Percentiles rank a stretch among this genome's conserved stretches.
phyloP scores from a whole-genome alignment of 1,140 invertebrate species.

The Diorhabda elongata region DNA sequence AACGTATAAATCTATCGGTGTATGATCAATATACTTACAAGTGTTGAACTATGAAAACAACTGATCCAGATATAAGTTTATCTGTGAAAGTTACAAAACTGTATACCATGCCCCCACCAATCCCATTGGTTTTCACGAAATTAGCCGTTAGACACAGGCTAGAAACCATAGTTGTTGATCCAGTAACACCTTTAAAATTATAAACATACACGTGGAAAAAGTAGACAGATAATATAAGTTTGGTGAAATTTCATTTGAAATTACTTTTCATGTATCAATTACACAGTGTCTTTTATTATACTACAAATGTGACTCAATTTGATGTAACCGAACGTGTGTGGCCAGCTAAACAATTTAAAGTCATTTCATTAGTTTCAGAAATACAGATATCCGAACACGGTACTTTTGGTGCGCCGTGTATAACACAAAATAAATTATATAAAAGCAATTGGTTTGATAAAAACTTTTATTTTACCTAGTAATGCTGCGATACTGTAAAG shows the following conservation, averaged over 20 bases:
- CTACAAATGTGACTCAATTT: too few relatives aligned
- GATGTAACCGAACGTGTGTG: too few relatives aligned
- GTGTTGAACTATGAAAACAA: conserved; percentile 80
- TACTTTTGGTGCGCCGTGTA: too few relatives aligned
- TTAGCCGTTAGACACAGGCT: conserved; percentile 89
- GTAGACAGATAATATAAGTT: too few relatives aligned
- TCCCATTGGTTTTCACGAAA: conserved; percentile 81
- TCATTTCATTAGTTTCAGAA: too few relatives aligned
- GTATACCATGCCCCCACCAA: conserved; percentile 88
- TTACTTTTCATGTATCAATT: too few relatives aligned
- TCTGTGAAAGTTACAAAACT: conserved; percentile 92
- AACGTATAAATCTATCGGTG: not conserved
- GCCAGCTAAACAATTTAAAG: too few relatives aligned
- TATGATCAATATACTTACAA: conserved; percentile 52
- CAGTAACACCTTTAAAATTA: conserved; percentile 66
- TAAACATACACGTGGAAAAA: not conserved
- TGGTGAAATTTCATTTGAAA: too few relatives aligned
- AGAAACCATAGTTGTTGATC: conserved; percentile 83
- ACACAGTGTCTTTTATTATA: too few relatives aligned
- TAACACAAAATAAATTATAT: too few relatives aligned
- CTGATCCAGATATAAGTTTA: conserved; percentile 85
- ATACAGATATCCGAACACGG: too few relatives aligned
- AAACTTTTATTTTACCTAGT: conserved; percentile 52
- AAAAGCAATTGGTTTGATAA: not conserved
- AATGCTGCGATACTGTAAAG: conserved; percentile 65